These are phyloP conservation scores for Aphelenchoides avenae DNA, from an alignment of 1,140 invertebrate genomes.

Conservation along the genomic window DNA sequence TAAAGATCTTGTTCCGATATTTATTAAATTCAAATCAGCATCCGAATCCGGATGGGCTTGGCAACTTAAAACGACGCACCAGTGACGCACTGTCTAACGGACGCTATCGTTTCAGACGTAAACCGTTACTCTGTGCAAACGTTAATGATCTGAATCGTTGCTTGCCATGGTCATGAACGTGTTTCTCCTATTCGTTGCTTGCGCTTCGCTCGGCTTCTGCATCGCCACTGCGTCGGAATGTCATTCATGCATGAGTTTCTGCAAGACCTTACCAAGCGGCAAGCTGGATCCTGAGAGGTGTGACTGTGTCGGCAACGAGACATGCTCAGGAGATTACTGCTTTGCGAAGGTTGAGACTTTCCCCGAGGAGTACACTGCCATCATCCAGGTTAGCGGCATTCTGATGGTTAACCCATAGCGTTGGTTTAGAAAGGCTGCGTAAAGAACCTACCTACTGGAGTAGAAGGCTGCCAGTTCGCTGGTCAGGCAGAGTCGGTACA, in stretches of 20 bases:
- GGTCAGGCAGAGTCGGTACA: constrained; percentile 56
- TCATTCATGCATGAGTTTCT: constrained; percentile 42
- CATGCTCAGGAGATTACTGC: constrained; percentile 49
- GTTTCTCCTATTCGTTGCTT: too few relatives aligned
- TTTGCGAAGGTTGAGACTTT: constrained; percentile 57
- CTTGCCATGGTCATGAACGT: too few relatives aligned
- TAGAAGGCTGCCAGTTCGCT: constrained; percentile 54
- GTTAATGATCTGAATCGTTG: too few relatives aligned
- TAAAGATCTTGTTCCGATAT: too few relatives aligned
- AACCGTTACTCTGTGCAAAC: too few relatives aligned
- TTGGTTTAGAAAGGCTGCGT: constrained; percentile 56
- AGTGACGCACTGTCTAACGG: too few relatives aligned
- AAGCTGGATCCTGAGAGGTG: constrained; percentile 30
- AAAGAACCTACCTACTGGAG: constrained; percentile 47
- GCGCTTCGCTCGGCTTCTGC: too few relatives aligned
- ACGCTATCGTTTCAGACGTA: too few relatives aligned
- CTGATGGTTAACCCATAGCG: background rate
- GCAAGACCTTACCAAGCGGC: constrained; percentile 38
- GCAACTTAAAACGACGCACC: too few relatives aligned
- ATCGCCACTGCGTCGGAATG: too few relatives aligned
- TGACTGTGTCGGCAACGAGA: constrained; percentile 31
- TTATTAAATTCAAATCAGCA: too few relatives aligned
- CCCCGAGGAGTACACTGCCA: constrained; percentile 47
- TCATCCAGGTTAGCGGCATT: constrained; percentile 51
- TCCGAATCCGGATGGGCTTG: too few relatives aligned